These are phyloP conservation scores for Cinclus mexicanus DNA, from an alignment of 2,113 vertebrate genomes.

Conservation along the genomic window DNA sequence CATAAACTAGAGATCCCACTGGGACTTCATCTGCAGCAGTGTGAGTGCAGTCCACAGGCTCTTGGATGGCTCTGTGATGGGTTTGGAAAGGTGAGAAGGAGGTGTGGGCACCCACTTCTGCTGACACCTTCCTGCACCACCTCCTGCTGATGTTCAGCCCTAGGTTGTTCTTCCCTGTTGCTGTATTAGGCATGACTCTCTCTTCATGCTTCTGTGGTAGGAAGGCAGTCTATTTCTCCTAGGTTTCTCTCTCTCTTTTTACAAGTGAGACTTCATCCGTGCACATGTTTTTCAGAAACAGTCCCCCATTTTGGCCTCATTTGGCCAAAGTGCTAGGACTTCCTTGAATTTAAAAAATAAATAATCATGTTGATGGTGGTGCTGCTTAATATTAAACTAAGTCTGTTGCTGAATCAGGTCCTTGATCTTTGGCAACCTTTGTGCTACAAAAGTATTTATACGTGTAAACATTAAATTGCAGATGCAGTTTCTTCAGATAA, in stretches of 20 bases:
- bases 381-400: conserved; percentile 30
- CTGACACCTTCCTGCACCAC: background rate
- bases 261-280: background rate
- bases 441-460: background rate
- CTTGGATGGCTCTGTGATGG: accelerated
- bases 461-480: background rate
- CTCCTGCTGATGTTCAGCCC: accelerated
- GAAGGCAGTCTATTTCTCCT: background rate
- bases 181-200: background rate
- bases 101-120: background rate
- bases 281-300: background rate
- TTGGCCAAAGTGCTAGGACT: background rate
- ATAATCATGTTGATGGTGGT: background rate
- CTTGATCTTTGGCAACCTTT: conserved; percentile 11
- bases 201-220: background rate
- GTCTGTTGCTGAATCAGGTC: background rate
- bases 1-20: accelerated
- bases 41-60: background rate
- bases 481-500: background rate
- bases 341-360: background rate
- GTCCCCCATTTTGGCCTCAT: background rate
- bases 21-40: background rate
- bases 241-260: background rate
- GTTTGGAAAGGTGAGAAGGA: background rate
- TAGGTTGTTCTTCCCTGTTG: background rate